Conservation (phyloP, 35 echinoderm and acorn worm species). For the Holothuria glaberrima region DNA sequence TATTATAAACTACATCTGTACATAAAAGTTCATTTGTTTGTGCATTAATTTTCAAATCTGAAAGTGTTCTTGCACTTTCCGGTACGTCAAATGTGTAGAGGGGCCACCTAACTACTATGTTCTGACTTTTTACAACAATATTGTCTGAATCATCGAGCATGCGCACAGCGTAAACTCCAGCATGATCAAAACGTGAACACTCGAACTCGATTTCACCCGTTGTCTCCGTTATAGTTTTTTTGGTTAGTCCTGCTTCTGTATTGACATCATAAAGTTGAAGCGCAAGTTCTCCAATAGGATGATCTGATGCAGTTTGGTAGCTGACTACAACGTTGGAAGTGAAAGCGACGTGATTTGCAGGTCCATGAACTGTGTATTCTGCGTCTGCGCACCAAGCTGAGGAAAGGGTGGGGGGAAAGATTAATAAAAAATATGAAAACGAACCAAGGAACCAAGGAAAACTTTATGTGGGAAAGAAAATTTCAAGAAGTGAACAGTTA, state of each 20-base stretch:
- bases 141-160: not conserved
- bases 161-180: constrained; percentile 37
- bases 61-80: not conserved
- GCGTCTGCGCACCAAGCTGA: constrained; percentile 14
- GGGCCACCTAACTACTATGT: constrained; percentile 28
- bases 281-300: not conserved
- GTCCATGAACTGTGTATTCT: not conserved
- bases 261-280: constrained; percentile 29
- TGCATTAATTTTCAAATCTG: not conserved
- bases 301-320: constrained; percentile 38
- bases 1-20: not conserved
- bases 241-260: not conserved
- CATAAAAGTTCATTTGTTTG: not conserved
- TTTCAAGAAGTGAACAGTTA: no score
- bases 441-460: no score
- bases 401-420: not conserved
- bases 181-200: constrained; percentile 9
- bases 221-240: not conserved
- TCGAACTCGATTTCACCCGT: not conserved
- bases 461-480: no score
- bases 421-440: not conserved
- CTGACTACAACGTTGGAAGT: constrained; percentile 25
- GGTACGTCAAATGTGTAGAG: not conserved
- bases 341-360: not conserved
- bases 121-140: not conserved